phyloP scores from a whole-genome alignment of 2,888 invertebrate genomes.

The Epinotia nisella region DNA sequence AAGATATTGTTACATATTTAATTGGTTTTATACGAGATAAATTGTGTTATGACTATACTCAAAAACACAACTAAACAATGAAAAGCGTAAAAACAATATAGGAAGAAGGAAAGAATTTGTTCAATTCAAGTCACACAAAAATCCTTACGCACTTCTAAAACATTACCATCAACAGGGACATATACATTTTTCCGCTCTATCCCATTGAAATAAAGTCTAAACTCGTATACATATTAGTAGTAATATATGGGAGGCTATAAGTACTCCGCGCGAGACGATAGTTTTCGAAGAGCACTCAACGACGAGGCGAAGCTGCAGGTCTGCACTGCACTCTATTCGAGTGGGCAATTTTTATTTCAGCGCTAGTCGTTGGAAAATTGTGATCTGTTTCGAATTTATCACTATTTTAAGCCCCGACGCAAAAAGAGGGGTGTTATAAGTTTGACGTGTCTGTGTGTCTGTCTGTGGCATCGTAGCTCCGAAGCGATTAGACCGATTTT shows the following conservation, averaged over 20 bases:
- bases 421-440: no score
- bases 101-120: no score
- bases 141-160: neutral
- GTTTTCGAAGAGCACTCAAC: conserved; percentile 29
- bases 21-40: no score
- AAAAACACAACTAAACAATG: no score
- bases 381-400: neutral
- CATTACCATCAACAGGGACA: neutral
- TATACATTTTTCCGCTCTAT: neutral
- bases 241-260: neutral
- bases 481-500: no score
- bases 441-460: no score
- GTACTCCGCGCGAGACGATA: conserved; percentile 40
- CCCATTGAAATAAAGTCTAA: neutral
- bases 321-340: conserved; percentile 24
- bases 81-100: no score
- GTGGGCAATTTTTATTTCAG: conserved; percentile 25
- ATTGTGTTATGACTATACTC: no score
- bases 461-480: no score
- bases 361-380: neutral
- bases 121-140: no score
- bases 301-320: conserved; percentile 52
- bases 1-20: no score
- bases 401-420: no score
- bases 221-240: neutral